These are phyloP conservation scores for Zoanthus solanderi DNA, from an alignment of 92 coral and sea anemone genomes.

Conservation along the genomic window DNA sequence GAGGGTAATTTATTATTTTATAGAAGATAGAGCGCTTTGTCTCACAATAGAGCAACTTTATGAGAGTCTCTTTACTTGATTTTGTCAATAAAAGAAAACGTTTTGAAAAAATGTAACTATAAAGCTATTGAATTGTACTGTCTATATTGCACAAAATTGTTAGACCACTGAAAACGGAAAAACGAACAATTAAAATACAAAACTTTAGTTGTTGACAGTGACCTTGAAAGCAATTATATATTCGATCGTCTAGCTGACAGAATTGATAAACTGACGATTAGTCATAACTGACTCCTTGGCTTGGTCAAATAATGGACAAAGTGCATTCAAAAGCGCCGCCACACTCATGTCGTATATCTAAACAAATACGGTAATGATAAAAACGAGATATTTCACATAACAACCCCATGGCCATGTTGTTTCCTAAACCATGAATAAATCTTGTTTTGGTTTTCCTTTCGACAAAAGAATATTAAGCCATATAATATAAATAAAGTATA, in stretches of 20 bases:
- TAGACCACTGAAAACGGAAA: not conserved
- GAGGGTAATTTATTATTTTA: not conserved
- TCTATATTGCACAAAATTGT: not conserved
- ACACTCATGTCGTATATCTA: not conserved
- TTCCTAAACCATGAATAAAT: not conserved
- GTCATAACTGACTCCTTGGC: not conserved
- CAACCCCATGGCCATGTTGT: not conserved
- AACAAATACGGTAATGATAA: not conserved
- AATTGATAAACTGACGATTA: conserved; percentile 13
- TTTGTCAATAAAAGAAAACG: too few relatives aligned
- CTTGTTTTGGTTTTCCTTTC: not conserved
- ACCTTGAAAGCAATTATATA: conserved; percentile 7
- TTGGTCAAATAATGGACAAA: not conserved
- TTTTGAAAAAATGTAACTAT: not conserved
- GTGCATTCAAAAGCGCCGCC: not conserved
- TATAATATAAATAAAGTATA: too few relatives aligned
- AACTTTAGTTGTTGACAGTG: not conserved
- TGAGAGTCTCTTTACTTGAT: too few relatives aligned
- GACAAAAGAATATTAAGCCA: not conserved
- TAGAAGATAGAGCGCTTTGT: not conserved
- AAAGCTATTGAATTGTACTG: not conserved
- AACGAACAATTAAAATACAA: not conserved
- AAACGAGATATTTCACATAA: not conserved
- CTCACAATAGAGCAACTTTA: not conserved
- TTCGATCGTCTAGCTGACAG: conserved; percentile 9